Evolutionary conservation across 1,140 invertebrate species (phyloP).

Genomic region (Hyposmocoma kahamanoa): DNA sequence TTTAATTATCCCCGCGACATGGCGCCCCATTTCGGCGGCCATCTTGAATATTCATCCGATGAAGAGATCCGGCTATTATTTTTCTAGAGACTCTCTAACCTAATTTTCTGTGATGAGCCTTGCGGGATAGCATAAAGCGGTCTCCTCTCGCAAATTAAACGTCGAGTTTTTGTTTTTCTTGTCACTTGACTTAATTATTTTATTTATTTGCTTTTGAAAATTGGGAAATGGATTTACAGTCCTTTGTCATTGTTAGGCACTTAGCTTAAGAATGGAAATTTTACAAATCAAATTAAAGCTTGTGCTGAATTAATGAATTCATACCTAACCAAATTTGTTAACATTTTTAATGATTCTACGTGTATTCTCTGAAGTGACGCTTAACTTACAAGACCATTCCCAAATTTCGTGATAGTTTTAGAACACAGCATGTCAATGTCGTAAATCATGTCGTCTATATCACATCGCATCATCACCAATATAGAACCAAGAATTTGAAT

Average conservation of each 20-base stretch:
- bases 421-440: no score
- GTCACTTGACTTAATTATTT: background rate
- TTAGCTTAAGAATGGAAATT: background rate
- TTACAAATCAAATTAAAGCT: no score
- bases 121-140: constrained; percentile 15
- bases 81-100: constrained; percentile 34
- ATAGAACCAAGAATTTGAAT: no score
- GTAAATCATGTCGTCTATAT: no score
- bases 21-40: constrained; percentile 12
- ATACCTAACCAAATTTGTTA: no score
- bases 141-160: constrained; percentile 14
- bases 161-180: constrained; percentile 5
- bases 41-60: constrained; percentile 43
- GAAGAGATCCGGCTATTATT: constrained; percentile 31
- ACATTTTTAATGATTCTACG: no score
- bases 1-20: constrained; percentile 38
- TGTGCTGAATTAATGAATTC: no score
- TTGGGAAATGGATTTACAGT: background rate
- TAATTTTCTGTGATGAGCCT: constrained; percentile 44
- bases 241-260: background rate
- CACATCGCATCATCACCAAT: no score
- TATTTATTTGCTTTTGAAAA: background rate
- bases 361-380: no score
- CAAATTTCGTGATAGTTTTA: no score
- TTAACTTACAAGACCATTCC: no score